A percentile compares a stretch with the other conserved stretches of the same genome.
These are phyloP conservation scores for Azorinus chamasolen DNA, from an alignment of 2,888 invertebrate genomes.

Conservation along the genomic window DNA sequence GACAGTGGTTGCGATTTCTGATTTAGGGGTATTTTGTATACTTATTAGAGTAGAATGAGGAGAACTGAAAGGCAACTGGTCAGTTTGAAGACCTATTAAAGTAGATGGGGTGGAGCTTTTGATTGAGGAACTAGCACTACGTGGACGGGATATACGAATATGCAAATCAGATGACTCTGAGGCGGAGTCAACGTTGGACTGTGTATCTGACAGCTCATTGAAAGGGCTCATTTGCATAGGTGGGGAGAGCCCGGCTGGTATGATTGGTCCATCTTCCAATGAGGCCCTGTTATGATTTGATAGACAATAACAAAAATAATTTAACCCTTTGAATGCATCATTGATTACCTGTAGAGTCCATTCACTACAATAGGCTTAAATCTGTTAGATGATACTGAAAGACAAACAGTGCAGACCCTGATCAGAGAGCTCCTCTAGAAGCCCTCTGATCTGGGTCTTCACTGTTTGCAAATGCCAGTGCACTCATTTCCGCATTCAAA, in stretches of 20 bases:
- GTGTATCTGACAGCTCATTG: conserved; percentile 21
- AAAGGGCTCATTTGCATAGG: conserved; percentile 48
- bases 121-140: background rate
- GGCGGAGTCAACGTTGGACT: background rate
- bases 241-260: conserved; percentile 32
- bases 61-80: conserved; percentile 9
- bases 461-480: too few species aligned
- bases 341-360: too few species aligned
- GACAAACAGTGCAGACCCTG: too few species aligned
- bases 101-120: conserved; percentile 1
- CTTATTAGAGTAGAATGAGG: conserved; percentile 6
- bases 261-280: conserved; percentile 13
- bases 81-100: background rate
- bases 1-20: too few species aligned
- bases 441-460: too few species aligned
- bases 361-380: too few species aligned
- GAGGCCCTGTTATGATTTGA: conserved; percentile 8
- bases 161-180: conserved; percentile 22
- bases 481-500: too few species aligned
- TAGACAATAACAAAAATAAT: too few species aligned
- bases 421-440: too few species aligned
- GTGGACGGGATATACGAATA: conserved; percentile 3
- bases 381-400: too few species aligned
- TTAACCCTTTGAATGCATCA: too few species aligned
- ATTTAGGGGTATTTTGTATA: too few species aligned